phyloP scores from a whole-genome alignment of 1,140 invertebrate species.

The Cydia amplana region DNA sequence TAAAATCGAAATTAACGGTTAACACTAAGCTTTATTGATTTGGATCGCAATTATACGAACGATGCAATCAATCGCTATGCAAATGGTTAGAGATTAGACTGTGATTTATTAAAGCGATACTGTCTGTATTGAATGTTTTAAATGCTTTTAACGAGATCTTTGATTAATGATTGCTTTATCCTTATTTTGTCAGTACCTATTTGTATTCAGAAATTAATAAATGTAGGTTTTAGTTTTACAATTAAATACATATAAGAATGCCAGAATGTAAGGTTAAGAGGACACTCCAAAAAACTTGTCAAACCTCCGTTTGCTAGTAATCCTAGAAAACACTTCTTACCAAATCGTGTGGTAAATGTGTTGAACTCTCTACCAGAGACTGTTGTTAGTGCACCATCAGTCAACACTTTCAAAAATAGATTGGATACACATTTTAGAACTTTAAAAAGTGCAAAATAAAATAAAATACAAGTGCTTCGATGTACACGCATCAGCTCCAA shows the following conservation, averaged over 20 bases:
- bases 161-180: background rate
- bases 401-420: too few relatives aligned
- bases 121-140: constrained; percentile 9
- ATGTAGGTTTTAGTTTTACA: background rate
- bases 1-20: background rate
- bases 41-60: constrained; percentile 20
- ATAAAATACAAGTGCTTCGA: too few relatives aligned
- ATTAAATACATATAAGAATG: background rate
- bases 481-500: too few relatives aligned
- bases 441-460: too few relatives aligned
- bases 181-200: background rate
- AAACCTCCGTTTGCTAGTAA: too few relatives aligned
- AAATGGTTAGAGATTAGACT: constrained; percentile 16
- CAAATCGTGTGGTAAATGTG: too few relatives aligned
- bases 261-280: too few relatives aligned
- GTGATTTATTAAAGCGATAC: constrained; percentile 21
- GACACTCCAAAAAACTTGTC: too few relatives aligned
- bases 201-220: background rate
- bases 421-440: too few relatives aligned
- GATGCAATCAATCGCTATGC: constrained; percentile 31
- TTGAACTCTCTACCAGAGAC: too few relatives aligned
- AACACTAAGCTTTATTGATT: constrained; percentile 26
- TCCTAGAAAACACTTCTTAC: too few relatives aligned
- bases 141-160: constrained; percentile 27
- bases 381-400: too few relatives aligned